These are phyloP conservation scores for Oceanodroma leucorhoa DNA, from an alignment of 2,797 vertebrate species.

Conservation along the genomic window DNA sequence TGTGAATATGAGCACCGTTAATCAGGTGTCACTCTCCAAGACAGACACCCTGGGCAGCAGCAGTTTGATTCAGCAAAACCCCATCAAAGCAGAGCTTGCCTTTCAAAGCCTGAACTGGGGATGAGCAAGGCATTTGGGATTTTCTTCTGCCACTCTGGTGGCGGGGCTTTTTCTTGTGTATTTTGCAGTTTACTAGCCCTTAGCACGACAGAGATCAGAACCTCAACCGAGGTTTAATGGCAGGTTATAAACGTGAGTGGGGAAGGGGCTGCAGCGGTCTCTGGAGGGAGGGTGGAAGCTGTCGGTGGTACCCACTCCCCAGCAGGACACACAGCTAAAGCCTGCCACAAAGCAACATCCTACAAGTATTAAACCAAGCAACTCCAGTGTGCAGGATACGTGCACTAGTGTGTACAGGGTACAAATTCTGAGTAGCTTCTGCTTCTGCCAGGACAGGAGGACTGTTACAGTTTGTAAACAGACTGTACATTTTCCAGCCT, in stretches of 20 bases:
- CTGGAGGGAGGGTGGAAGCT: neutral
- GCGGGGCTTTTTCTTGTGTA: rapidly evolving
- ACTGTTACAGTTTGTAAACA: neutral
- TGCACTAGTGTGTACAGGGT: neutral
- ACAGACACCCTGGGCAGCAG: neutral
- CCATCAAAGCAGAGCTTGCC: neutral
- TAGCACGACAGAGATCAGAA: neutral
- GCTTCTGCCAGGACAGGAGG: neutral
- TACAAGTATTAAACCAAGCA: neutral
- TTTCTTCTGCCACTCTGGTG: neutral
- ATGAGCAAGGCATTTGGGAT: neutral
- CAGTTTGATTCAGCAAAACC: neutral
- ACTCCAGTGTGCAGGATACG: neutral
- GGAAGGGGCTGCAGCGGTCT: neutral
- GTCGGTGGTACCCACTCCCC: rapidly evolving
- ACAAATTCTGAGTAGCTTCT: neutral
- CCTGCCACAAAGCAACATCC: neutral
- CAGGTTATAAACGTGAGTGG: neutral
- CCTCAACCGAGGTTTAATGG: neutral
- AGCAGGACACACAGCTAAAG: neutral
- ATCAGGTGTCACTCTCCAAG: neutral
- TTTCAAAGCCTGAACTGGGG: neutral
- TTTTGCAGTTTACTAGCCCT: neutral
- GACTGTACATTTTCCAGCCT: neutral
- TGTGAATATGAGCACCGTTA: neutral